A percentile compares a stretch with the other conserved stretches of the same genome.
phyloP scores from a whole-genome alignment of 2,113 vertebrate species.

The Mustela lutreola region DNA sequence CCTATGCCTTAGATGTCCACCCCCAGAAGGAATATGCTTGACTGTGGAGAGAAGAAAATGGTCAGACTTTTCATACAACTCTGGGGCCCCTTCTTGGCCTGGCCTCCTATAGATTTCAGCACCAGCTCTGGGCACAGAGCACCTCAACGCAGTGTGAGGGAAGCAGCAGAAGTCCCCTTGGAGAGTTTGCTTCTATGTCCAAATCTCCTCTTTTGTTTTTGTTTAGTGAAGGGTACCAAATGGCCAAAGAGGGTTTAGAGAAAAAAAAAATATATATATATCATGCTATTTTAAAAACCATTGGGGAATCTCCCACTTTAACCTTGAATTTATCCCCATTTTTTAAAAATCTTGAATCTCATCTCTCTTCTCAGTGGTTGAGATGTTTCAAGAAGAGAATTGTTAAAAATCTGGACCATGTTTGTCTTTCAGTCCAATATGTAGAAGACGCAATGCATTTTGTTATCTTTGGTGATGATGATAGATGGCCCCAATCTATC shows the following conservation, averaged over 20 bases:
- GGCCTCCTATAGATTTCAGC: neutral
- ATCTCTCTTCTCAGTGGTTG: neutral
- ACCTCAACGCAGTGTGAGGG: neutral
- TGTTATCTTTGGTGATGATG: neutral
- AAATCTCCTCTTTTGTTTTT: slow-evolving; percentile 20
- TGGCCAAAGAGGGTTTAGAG: neutral
- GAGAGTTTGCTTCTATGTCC: neutral
- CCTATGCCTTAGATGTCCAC: neutral
- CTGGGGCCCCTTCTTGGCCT: neutral
- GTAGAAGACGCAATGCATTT: neutral
- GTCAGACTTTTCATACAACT: neutral
- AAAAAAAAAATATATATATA: neutral
- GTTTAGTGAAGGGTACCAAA: neutral
- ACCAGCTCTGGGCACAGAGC: neutral
- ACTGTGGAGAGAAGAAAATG: neutral
- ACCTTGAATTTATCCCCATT: neutral
- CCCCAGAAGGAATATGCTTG: neutral
- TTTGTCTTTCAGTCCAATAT: neutral
- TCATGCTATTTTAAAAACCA: neutral
- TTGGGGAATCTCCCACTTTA: neutral
- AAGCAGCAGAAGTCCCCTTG: neutral
- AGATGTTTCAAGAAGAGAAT: neutral
- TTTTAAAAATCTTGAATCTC: neutral
- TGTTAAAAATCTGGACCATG: neutral
- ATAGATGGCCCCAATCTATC: neutral